Base-by-base conservation (phyloP, 2,888 invertebrate species). In the Cheilosia urbana region DNA sequence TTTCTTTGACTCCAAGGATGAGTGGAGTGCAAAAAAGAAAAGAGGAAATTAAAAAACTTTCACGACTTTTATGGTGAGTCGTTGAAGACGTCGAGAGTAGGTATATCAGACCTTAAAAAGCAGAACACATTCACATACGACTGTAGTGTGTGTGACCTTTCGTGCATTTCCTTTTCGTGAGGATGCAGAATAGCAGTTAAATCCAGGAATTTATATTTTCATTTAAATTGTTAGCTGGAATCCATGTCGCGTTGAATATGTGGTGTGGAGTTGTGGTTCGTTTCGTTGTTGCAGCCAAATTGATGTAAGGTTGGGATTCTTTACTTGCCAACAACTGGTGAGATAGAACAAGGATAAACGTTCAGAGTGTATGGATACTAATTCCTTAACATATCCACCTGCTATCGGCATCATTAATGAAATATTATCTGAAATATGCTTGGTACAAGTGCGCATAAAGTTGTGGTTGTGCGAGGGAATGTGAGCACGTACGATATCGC, bases 1-100 rank as follows among this genome's bases (percentile, higher is more conserved):
- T 51, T 65, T 79, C 68, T 79, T 83, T 62, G 69, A 66, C 42
- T 71, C 65, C 66, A 77, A 77, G 83, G 66, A 82, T 77, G 66
- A 72, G 77, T 69, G 42, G 11, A 53, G 21, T 15, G n/a, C 11
- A 51, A 34, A 45, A 47, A 47, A n/a, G 55, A 72, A 77, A 71
- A 71, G 72, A 81, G 85, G 77, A 85, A 85, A 85, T 85, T 85
- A 85, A 85, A 85, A 85, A 85, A 85, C 85, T 85, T 85, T 85
- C 72, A 76, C 76, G 85, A 81, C 81, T 85, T 85, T 85, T 85
- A 85, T 81, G 77, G 76, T 40, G 63, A 72, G 51, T 80, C 73
- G 45, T 62, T 51, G 77, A 78, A 69, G 69, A 72, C 53, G 71
- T 53, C 73, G 63, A 69, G 63, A 37, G 40, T 62, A 40, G 34